Percentiles rank a stretch among this genome's conserved stretches.
These are phyloP conservation scores for Empidonax alnorum DNA, from an alignment of 2,113 vertebrate species.

Conservation along the genomic window DNA sequence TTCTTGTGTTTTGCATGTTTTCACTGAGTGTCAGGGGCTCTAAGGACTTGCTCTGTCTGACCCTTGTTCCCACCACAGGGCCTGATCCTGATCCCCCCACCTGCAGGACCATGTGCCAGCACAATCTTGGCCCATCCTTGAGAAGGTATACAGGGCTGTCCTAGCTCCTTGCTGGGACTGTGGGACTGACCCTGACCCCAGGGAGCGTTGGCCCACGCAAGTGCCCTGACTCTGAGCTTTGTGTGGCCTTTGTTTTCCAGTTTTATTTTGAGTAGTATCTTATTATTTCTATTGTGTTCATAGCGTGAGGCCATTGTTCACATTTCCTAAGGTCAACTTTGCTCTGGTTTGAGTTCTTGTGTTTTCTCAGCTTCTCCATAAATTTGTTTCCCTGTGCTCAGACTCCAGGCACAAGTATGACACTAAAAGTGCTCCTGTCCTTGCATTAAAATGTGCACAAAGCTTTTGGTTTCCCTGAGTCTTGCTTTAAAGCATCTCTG, in stretches of 20 bases:
- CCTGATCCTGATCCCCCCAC: background rate
- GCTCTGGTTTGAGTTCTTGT: background rate
- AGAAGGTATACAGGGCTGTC: rapidly evolving
- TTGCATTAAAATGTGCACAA: background rate
- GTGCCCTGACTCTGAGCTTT: background rate
- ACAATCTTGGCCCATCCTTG: background rate
- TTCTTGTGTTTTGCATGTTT: background rate
- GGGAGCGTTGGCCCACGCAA: rapidly evolving
- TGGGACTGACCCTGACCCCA: background rate
- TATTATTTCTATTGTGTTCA: background rate
- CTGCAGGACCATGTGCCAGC: too few relatives aligned
- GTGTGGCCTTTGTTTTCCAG: background rate
- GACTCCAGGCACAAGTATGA: background rate
- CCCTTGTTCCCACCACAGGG: background rate
- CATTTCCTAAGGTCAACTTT: background rate
- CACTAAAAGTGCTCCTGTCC: background rate
- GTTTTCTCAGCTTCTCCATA: background rate
- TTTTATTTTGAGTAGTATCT: background rate
- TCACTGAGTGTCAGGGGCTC: background rate
- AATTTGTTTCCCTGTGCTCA: background rate
- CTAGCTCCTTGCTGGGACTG: background rate
- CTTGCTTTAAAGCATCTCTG: background rate
- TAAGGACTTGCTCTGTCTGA: background rate
- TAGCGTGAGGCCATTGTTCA: background rate
- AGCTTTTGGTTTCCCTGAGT: background rate